Conservation (phyloP, 2,797 vertebrate genomes). For the Aratinga solstitialis region DNA sequence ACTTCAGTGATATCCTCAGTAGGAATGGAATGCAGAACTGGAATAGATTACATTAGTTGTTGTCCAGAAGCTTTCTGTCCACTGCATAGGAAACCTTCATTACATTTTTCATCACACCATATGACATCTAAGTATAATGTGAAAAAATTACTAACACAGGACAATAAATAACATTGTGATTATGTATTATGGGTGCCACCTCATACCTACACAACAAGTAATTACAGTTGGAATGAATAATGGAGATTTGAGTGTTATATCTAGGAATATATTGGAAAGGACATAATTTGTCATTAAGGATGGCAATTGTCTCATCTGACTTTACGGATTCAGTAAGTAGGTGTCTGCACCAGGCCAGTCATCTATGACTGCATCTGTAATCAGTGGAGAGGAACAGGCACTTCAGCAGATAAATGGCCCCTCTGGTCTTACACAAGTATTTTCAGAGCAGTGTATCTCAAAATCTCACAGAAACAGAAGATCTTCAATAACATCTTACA, state of each 20-base stretch:
- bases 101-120: conserved; percentile 1
- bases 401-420: background rate
- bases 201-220: conserved; percentile 21
- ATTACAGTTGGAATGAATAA: conserved; percentile 42
- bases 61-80: background rate
- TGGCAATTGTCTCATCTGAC: conserved; percentile 40
- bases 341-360: conserved; percentile 30
- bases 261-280: conserved; percentile 25
- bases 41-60: background rate
- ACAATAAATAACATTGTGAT: conserved; percentile 50
- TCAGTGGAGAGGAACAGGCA: background rate
- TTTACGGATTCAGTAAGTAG: background rate
- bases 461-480: background rate
- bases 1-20: background rate
- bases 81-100: background rate
- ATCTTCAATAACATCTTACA: background rate
- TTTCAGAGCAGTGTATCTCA: conserved; percentile 12
- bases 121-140: conserved; percentile 29
- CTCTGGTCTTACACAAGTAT: background rate
- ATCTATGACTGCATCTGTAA: conserved; percentile 42
- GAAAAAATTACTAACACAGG: conserved; percentile 46
- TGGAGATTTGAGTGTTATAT: conserved; percentile 5
- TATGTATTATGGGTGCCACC: background rate
- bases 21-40: background rate
- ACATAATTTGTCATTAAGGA: conserved; percentile 31